phyloP scores from a whole-genome alignment of 2,797 vertebrate species.

The Anguilla megastoma region DNA sequence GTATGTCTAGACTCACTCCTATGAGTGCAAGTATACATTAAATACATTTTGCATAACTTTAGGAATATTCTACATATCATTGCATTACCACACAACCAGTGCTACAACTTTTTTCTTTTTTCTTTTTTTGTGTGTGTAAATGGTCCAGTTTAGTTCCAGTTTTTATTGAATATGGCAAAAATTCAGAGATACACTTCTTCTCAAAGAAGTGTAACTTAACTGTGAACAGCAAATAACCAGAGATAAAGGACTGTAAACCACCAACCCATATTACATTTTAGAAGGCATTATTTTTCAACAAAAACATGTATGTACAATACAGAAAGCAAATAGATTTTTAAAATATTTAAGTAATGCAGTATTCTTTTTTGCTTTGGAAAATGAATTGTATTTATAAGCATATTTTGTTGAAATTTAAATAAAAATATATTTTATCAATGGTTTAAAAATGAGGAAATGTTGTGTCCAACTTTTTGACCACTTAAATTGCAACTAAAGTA shows the following conservation, averaged over 20 bases:
- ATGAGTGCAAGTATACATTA: not conserved
- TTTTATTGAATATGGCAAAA: not conserved
- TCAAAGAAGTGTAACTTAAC: not conserved
- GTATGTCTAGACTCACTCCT: not conserved
- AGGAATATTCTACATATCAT: not conserved
- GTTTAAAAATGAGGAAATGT: conserved; percentile 12
- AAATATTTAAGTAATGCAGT: conserved; percentile 51
- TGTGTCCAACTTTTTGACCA: not conserved
- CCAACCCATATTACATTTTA: conserved; percentile 36
- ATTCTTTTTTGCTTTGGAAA: conserved; percentile 58
- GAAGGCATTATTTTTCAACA: not conserved
- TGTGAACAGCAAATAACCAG: not conserved
- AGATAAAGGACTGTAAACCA: not conserved
- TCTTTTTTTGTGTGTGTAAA: not conserved
- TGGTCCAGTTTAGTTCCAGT: not conserved
- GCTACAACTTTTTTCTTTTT: not conserved
- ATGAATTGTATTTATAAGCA: conserved; percentile 64
- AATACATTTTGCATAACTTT: not conserved
- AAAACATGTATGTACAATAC: conserved; percentile 41
- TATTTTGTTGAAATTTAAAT: conserved; percentile 63
- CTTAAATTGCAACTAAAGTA: not conserved
- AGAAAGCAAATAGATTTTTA: conserved; percentile 39
- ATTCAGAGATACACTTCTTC: not conserved
- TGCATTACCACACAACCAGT: not conserved
- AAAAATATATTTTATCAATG: conserved; percentile 62